Evolutionary conservation across 2,113 vertebrate species (phyloP).

Genomic region (Tympanuchus pallidicinctus): DNA sequence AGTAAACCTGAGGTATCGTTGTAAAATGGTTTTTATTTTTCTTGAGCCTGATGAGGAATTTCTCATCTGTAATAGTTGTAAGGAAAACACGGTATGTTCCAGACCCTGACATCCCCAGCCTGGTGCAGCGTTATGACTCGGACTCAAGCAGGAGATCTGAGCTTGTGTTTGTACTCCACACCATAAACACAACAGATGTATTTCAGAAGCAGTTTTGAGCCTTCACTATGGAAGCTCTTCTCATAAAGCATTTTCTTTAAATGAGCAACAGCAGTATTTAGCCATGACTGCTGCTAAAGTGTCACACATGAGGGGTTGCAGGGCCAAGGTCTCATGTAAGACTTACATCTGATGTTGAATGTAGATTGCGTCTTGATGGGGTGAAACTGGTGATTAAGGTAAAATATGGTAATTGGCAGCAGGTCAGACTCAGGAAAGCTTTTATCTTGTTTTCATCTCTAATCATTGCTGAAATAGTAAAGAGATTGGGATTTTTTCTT

Average conservation of each 20-base stretch:
- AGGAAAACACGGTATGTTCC: neutral
- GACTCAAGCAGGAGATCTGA: neutral
- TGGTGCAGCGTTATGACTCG: rapidly evolving
- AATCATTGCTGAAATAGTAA: neutral
- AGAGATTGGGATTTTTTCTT: neutral
- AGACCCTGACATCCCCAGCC: neutral
- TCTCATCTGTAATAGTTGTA: rapidly evolving
- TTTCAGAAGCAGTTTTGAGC: neutral
- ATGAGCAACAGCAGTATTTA: neutral
- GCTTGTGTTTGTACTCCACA: rapidly evolving
- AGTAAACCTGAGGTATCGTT: neutral
- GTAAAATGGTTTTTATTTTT: neutral
- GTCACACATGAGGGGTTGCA: rapidly evolving
- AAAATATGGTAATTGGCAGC: neutral
- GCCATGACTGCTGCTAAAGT: neutral
- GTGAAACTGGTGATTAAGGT: neutral
- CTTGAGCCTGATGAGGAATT: rapidly evolving
- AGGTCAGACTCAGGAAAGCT: neutral
- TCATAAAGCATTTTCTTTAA: neutral
- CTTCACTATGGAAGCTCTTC: neutral
- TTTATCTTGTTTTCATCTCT: neutral
- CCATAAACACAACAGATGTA: neutral
- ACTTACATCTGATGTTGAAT: neutral
- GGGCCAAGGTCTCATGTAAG: rapidly evolving
- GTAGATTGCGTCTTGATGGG: neutral